Evolutionary conservation across 2,797 vertebrate genomes (phyloP), one percentile per base, ranked within the genome.

Genomic region (Leucoraja ocellata): DNA sequence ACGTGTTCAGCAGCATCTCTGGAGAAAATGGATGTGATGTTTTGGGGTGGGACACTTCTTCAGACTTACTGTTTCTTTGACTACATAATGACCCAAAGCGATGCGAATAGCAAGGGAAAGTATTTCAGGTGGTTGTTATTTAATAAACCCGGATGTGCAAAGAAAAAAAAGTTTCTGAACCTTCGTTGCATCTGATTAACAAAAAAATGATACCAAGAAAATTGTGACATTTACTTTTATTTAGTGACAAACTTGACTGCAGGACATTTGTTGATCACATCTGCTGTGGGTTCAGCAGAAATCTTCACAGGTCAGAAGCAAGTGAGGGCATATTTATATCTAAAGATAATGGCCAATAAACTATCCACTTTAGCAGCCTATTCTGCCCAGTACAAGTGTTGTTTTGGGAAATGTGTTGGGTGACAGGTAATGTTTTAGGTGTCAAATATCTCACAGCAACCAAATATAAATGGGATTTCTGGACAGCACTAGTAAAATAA

Each of bases 281-380:
- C 63, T n/a, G 39, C 7, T 91, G 32, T 73, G 8, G 21, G 63
- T 73, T 39, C 16, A 91, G n/a, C 32, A 71, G 36, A 39, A 91
- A 73, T 7, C 32, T 23, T 18, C 68, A 91, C 32, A 25, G 65
- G 65, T 90, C 21, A 91, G 88, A 73, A 58, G 1, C 3, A 91
- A 68, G 8, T 18, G n/a, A 39, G 36, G 65, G 71, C 36, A 32
- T 10, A 46, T 54, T 91, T 91, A 54, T n/a, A 91, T 54, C 90
- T 74, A 13, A 91, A 54, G 36, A 16, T 91, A 91, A 91, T 74
- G 11, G 68, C 23, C 90, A 74, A 91, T 91, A 54, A 91, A 91
- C 10, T 14, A 91, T 25, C 13, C 14, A 18, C 65, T 71, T 91
- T 39, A 91, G 2, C 23, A 39, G 73, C 71, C 4, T 21, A 54